A percentile compares a stretch with the other conserved stretches of the same genome.
These are phyloP conservation scores for Ceramica pisi DNA, from an alignment of 2,888 invertebrate species.

Conservation along the genomic window DNA sequence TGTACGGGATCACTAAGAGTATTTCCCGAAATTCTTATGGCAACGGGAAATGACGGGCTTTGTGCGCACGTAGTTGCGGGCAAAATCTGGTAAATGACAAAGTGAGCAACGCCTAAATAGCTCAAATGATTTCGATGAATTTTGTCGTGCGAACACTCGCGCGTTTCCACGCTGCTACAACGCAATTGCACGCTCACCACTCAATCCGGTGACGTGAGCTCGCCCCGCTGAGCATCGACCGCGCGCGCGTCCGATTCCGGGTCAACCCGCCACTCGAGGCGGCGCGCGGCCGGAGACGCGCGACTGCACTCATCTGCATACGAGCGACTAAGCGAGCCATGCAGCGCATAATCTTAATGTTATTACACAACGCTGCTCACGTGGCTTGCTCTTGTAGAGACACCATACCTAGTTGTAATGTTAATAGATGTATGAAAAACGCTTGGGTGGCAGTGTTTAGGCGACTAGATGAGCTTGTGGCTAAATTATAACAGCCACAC, in stretches of 20 bases:
- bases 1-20: no score
- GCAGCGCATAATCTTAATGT: constrained; percentile 35
- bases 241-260: constrained; percentile 30
- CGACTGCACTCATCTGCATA: constrained; percentile 41
- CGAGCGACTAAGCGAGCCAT: constrained; percentile 6
- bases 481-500: no score
- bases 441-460: neutral
- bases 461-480: no score
- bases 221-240: constrained; percentile 14
- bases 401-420: neutral
- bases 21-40: no score
- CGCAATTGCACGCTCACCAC: neutral
- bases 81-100: no score
- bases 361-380: constrained; percentile 6
- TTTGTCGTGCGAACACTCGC: neutral
- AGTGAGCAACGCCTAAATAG: no score
- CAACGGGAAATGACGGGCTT: no score
- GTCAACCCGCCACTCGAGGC: constrained; percentile 42
- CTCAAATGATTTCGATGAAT: no score
- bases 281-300: constrained; percentile 8
- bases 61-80: no score
- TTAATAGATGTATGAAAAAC: constrained; percentile 7
- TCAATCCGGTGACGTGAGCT: constrained; percentile 7
- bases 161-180: neutral
- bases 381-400: constrained; percentile 3